Base-by-base conservation (phyloP, 2,797 vertebrate genomes). In the Pitangus sulphuratus region DNA sequence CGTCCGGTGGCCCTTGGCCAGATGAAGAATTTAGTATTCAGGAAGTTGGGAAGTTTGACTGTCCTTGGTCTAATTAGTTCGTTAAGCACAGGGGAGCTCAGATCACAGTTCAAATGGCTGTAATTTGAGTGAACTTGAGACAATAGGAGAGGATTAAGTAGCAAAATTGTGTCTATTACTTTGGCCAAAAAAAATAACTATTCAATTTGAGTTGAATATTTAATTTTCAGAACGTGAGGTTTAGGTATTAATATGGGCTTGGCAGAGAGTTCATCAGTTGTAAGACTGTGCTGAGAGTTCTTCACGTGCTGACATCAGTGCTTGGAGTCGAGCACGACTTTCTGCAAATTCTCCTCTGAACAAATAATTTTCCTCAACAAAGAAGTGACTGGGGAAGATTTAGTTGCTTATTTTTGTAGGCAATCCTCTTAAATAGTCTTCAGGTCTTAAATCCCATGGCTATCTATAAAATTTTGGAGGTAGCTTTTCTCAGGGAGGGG, bases 31-130 rank as follows among this genome's bases (percentile, higher is more conserved):
- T 95, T 25, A 53, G 24, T 58, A 51, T 84, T 89, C 81, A 78
- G 60, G 42, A 87, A 84, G 61, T 31, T 90, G 85, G 72, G 72
- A 90, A 71, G 72, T 93, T 95, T 45, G 33, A 61, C 84, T 89
- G 83, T 64, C 89, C 82, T 92, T 83, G 79, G 48, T 92, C 82
- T 96, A 89, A 95, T 92, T 71, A 89, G 82, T 84, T 96, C 8
- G 6, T 93, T 39, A 61, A 95, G 72, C 94, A 84, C 89, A 71
- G 76, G 89, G 87, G 76, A 96, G 79, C 93, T 91, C 45, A 53
- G 91, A 84, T 93, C 77, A 35, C 77, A 57, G 87, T 89, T 94
- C 80, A 95, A 79, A 92, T 53, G 75, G 68, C 75, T 91, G 78
- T 65, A 87, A 87, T 96, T 94, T 85, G 86, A 89, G 75, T 48